These are phyloP conservation scores for Eudasyphora cyanicolor DNA, from an alignment of 2,888 invertebrate genomes.

Conservation along the genomic window DNA sequence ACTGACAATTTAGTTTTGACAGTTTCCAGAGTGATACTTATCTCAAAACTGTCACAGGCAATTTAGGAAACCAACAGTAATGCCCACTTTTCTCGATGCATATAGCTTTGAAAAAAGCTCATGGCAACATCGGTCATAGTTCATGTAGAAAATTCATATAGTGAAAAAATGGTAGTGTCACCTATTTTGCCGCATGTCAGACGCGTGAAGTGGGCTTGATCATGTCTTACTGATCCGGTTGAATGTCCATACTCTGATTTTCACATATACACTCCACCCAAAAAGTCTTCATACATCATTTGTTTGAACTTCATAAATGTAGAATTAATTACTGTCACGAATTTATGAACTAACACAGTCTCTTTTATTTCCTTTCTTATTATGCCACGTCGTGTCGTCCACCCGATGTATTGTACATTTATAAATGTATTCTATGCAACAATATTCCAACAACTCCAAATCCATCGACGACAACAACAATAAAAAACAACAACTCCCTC, in stretches of 20 bases:
- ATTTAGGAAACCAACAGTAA: no score
- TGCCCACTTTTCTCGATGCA: no score
- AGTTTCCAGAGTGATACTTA: no score
- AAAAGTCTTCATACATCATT: slow-evolving; percentile 35
- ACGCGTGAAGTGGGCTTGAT: no score
- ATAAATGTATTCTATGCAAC: slow-evolving; percentile 52
- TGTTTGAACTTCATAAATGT: slow-evolving; percentile 36
- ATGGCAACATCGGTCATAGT: no score
- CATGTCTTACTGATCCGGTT: no score
- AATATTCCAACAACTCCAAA: slow-evolving; percentile 55
- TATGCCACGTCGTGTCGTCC: slow-evolving; percentile 71
- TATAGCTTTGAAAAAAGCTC: no score
- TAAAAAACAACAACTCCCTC: slow-evolving; percentile 41
- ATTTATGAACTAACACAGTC: slow-evolving; percentile 72
- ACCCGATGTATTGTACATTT: slow-evolving; percentile 63
- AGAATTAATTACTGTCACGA: slow-evolving; percentile 25
- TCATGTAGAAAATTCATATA: no score
- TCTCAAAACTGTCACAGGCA: no score
- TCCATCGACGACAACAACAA: slow-evolving; percentile 43
- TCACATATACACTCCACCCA: slow-evolving; percentile 29
- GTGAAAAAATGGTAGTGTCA: no score
- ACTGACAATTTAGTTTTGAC: no score
- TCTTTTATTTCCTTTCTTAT: slow-evolving; percentile 71
- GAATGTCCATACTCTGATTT: slow-evolving; percentile 53
- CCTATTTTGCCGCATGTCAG: no score